Conservation (phyloP, 2,797 vertebrate genomes). For the Cynopterus sphinx region DNA sequence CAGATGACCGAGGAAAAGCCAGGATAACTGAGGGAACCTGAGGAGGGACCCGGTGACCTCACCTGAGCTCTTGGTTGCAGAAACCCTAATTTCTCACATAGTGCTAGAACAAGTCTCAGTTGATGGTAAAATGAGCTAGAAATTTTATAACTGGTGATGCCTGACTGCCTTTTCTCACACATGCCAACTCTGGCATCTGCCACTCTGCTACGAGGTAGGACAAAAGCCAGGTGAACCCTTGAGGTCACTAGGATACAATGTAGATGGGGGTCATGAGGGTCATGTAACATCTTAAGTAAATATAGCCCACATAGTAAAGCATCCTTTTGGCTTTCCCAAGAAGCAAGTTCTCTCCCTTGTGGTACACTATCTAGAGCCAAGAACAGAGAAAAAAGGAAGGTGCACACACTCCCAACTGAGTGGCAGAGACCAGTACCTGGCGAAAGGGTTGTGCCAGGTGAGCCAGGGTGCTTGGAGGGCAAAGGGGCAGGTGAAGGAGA, state of each 20-base stretch:
- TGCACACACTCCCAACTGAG: neutral
- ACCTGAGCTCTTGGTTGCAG: neutral
- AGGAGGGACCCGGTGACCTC: neutral
- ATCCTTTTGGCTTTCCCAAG: neutral
- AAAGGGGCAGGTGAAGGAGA: conserved; percentile 55
- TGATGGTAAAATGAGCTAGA: neutral
- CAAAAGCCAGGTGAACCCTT: neutral
- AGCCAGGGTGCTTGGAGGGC: conserved; percentile 43
- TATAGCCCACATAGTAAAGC: neutral
- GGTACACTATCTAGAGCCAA: neutral
- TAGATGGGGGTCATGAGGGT: neutral
- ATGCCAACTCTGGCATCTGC: neutral
- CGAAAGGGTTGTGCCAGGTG: rapidly evolving
- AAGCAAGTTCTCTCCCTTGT: neutral
- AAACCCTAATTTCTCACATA: neutral
- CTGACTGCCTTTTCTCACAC: neutral
- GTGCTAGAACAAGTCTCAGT: neutral
- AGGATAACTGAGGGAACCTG: neutral
- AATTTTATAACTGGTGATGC: neutral
- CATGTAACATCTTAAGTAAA: neutral
- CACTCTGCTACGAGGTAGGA: neutral
- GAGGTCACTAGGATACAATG: too few relatives aligned
- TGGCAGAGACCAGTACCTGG: conserved; percentile 76
- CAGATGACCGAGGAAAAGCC: neutral
- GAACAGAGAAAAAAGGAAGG: neutral